Evolutionary conservation across 2,113 vertebrate species (phyloP).

Genomic region (Scytalopus superciliaris): DNA sequence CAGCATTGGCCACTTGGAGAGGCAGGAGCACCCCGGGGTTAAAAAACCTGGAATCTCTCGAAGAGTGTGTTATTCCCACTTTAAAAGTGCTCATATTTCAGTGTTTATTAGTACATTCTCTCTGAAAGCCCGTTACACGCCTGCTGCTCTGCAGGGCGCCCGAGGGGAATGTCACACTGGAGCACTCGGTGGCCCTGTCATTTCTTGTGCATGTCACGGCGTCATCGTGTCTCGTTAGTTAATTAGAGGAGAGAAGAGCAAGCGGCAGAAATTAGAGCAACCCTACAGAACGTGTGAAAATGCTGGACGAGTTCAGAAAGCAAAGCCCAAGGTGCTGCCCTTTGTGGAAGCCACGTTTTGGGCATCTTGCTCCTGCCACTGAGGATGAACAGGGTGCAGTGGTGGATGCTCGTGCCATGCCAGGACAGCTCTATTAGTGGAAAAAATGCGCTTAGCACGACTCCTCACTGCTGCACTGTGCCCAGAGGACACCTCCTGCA

Average conservation of each 20-base stretch:
- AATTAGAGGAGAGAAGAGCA: not conserved
- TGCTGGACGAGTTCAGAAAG: not conserved
- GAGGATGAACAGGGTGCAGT: not conserved
- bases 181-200: not conserved
- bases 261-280: not conserved
- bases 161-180: not conserved
- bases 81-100: rapidly evolving
- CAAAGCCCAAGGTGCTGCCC: not conserved
- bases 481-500: not conserved
- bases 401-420: not conserved
- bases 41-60: rapidly evolving
- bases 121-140: not conserved
- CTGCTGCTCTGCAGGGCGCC: not conserved
- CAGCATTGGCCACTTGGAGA: rapidly evolving
- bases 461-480: rapidly evolving
- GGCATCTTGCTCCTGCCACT: not conserved
- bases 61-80: not conserved
- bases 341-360: not conserved
- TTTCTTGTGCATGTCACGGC: not conserved
- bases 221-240: not conserved
- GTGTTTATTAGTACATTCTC: not conserved
- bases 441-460: not conserved
- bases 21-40: rapidly evolving
- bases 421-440: not conserved
- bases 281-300: not conserved